These are phyloP conservation scores for Dromas ardeola DNA, from an alignment of 2,113 vertebrate species.

Conservation along the genomic window DNA sequence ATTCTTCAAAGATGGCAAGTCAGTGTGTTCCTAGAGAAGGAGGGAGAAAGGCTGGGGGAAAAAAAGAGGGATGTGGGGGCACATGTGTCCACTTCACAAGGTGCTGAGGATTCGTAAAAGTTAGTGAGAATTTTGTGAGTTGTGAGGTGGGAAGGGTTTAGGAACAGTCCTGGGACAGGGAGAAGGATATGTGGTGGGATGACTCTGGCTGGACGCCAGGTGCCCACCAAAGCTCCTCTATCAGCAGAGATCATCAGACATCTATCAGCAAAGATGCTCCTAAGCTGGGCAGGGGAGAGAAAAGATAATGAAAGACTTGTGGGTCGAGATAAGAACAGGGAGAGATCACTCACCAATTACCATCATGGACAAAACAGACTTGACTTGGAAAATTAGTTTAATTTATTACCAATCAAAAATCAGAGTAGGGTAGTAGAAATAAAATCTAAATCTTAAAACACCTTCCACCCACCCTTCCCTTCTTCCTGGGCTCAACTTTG, in stretches of 20 bases:
- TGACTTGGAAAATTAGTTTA: not conserved
- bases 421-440: not conserved
- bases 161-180: not conserved
- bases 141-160: not conserved
- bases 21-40: not conserved
- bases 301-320: rapidly evolving
- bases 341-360: not conserved
- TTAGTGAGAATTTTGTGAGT: not conserved
- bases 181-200: not conserved
- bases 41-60: rapidly evolving
- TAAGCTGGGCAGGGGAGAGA: not conserved
- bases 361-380: not conserved
- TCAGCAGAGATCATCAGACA: too few relatives aligned
- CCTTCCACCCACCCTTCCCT: rapidly evolving
- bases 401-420: not conserved
- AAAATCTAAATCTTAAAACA: not conserved
- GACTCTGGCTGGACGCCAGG: rapidly evolving
- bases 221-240: not conserved
- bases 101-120: not conserved
- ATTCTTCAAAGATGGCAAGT: not conserved
- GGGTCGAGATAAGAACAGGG: not conserved
- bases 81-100: not conserved
- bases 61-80: rapidly evolving
- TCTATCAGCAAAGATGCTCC: not conserved
- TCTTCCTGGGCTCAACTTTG: not conserved